Evolutionary conservation across 2,888 invertebrate genomes (phyloP), one percentile per base, ranked within the genome.

Genomic region (Idaea aversata): DNA sequence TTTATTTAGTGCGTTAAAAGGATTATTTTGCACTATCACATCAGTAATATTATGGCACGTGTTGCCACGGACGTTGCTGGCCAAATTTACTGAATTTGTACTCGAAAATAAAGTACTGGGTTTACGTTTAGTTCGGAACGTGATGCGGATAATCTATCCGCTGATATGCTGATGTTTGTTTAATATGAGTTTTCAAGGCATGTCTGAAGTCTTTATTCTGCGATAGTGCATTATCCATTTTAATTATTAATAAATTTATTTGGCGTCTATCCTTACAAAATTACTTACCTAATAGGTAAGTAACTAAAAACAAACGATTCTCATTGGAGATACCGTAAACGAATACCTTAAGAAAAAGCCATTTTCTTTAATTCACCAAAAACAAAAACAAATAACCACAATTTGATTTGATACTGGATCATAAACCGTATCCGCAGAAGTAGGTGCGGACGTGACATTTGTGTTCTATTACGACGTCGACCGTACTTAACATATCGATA

Each of bases 11-110:
- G 75, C 74, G 77, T 78, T 77, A 77, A 74, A 73, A 68, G 78
- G 80, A 84, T 82, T 82, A 82, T 78, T 78, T 79, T 77, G 64
- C 70, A 76, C 77, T 80, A 80, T 83, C 83, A 64, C 74, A 67
- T 57, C 64, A 70, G 75, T 77, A 76, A 77, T 83, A 76, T 79
- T 81, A 77, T 80, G 80, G 74, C 81, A 84, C 71, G 73, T 79
- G 77, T 76, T 73, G 75, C 73, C 72, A 71, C 72, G 68, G 74
- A 70, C 75, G 38, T 63, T 38, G 58, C 61, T 65, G 60, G 62
- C 59, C 62, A 59, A 59, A 16, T 59, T 59, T 25, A 59, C 59
- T 25, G 59, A 57, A 64, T 68, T 70, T 66, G 63, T 62, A 63
- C 65, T 67, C 65, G 64, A 74, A 72, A 70, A 35, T 61, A 34